phyloP scores from a whole-genome alignment of 2,888 invertebrate genomes.

The Silvanus unidentatus region DNA sequence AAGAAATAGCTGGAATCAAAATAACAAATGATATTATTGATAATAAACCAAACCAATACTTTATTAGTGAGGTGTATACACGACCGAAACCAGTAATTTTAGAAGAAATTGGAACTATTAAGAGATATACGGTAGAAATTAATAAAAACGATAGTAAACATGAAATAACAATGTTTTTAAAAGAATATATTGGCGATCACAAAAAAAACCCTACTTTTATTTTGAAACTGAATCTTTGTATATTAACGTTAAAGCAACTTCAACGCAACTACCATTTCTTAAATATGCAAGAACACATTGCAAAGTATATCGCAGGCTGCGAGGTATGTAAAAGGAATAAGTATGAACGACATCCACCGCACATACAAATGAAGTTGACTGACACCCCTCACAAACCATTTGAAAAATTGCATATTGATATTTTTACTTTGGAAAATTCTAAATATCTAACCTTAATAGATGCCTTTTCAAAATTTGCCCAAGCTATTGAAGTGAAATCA shows the following conservation, averaged over 20 bases:
- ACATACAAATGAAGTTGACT: neutral
- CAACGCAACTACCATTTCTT: constrained; percentile 1
- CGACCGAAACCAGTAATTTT: neutral
- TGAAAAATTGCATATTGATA: constrained; percentile 4
- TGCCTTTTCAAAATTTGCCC: constrained; percentile 2
- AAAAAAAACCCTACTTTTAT: neutral
- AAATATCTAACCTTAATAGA: constrained; percentile 4
- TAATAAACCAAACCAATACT: neutral
- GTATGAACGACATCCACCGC: neutral
- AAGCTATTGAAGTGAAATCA: neutral
- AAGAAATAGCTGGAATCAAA: neutral
- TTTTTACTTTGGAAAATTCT: neutral
- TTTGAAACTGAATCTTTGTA: neutral
- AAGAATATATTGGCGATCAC: neutral
- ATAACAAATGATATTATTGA: neutral
- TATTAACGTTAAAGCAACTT: neutral
- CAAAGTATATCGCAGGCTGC: constrained; percentile 2
- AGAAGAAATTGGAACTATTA: too few relatives aligned
- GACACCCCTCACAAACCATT: neutral
- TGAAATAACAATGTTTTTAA: too few relatives aligned
- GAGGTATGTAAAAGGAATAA: constrained; percentile 1
- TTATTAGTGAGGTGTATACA: neutral
- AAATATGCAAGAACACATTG: neutral
- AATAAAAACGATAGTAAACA: too few relatives aligned
- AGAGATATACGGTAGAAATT: too few relatives aligned